Evolutionary conservation across 2,797 vertebrate species (phyloP), one percentile per base, ranked within the genome.

Genomic region (Sebastes miniatus): DNA sequence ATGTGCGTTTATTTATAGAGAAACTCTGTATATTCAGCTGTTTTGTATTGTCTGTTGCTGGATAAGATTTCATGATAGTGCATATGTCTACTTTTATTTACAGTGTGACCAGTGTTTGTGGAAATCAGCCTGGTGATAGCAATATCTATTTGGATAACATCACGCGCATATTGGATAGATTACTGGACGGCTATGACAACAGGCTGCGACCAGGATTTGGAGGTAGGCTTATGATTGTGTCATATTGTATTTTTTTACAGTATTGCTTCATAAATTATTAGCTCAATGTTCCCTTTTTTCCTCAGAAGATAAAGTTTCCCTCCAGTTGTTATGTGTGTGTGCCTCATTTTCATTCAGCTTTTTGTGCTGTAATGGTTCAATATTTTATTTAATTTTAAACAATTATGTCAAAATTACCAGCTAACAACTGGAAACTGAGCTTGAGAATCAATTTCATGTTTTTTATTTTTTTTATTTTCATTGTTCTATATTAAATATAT

Each of bases 151-250:
- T 96, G 84, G 96, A 97, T 90, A 99, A 99, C 87, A 96, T 99
- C 92, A 99, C 97, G 70, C 96, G 96, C 6, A 97, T 97, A 84
- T 94, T 99, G 92, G 97, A 99, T 93, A 96, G 97, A 91, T 94
- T 99, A 90, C 92, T 99, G 89, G 97, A 99, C 86, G 98, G 98
- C 74, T 99, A 99, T 77, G 98, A 99, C 95, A 99, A 98, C 94
- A 95, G 98, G 69, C 96, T 99, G 9, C 95, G 98, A 31, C 98
- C 98, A 10, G 98, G 98, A 85, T 98, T 98, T 88, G 97, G 97
- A 96, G 97, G 97, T 98, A 97, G 84, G 76, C 12, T 76, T 62
- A 78, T 77, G 68, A 73, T 34, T 14, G n/a, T 83, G 6, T 80
- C 16, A 73, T 22, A 6, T 20, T 58, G 13, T 32, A 29, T 59